Evolutionary conservation across 2,888 invertebrate genomes (phyloP).

Genomic region (Pseudanteris insignis): DNA sequence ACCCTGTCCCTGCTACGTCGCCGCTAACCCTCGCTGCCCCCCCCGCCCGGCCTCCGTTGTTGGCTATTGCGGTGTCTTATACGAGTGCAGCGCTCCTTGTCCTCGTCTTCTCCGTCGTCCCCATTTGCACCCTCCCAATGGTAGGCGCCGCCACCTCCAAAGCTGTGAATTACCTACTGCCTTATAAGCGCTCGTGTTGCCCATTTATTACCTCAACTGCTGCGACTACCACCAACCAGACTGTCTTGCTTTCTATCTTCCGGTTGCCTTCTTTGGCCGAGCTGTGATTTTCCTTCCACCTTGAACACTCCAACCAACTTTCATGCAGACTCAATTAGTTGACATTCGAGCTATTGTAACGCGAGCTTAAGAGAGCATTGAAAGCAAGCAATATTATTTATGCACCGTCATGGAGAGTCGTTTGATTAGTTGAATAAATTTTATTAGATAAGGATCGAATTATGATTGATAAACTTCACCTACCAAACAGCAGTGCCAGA

Average conservation of each 20-base stretch:
- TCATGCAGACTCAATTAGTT: constrained; percentile 41
- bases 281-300: constrained; percentile 30
- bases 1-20: no score
- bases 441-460: no score
- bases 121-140: constrained; percentile 40
- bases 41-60: not conserved
- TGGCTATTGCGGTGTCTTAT: constrained; percentile 37
- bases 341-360: constrained; percentile 44
- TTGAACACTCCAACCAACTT: constrained; percentile 38
- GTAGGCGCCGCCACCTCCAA: constrained; percentile 43
- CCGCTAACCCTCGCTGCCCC: no score
- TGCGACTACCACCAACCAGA: constrained; percentile 55
- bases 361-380: constrained; percentile 37
- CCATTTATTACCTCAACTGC: constrained; percentile 64
- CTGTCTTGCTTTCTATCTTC: constrained; percentile 46
- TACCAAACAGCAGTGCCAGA: no score
- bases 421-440: constrained; percentile 14
- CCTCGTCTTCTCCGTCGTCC: constrained; percentile 37
- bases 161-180: constrained; percentile 58
- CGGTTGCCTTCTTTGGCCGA: constrained; percentile 33
- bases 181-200: constrained; percentile 66
- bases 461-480: no score
- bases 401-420: constrained; percentile 14
- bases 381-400: constrained; percentile 35
- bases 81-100: constrained; percentile 35